These are phyloP conservation scores for Acrocephalus scirpaceus DNA, from an alignment of 2,797 vertebrate genomes.

Conservation along the genomic window DNA sequence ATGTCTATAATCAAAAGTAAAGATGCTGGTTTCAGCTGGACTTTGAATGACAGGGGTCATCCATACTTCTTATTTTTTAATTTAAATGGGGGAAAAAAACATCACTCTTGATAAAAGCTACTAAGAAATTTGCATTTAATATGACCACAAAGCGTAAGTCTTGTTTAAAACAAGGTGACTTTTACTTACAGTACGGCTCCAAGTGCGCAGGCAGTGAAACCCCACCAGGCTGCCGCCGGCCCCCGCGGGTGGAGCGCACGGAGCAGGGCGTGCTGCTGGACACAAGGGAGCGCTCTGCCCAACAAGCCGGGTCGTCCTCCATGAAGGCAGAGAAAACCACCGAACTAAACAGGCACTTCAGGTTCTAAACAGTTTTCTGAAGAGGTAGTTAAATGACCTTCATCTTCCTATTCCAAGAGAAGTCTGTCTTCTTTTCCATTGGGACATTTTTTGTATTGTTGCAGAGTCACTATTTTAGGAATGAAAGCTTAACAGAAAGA, in stretches of 20 bases:
- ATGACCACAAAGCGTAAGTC: neutral
- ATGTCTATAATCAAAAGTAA: neutral
- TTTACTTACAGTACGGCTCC: rapidly evolving
- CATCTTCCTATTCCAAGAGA: neutral
- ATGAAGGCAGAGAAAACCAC: neutral
- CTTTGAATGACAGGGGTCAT: neutral
- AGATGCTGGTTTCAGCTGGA: neutral
- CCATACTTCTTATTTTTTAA: neutral
- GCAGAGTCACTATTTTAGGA: neutral
- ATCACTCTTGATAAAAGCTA: neutral
- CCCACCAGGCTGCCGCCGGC: rapidly evolving
- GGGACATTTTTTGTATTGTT: neutral
- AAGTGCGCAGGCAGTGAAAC: too few species aligned
- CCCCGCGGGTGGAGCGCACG: rapidly evolving
- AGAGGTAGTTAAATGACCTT: neutral
- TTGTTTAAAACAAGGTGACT: neutral
- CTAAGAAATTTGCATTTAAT: neutral
- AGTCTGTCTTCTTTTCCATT: neutral
- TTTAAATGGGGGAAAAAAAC: neutral
- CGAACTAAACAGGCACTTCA: neutral
- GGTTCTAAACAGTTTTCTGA: neutral
- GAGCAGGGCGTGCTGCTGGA: neutral
- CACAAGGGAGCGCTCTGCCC: constrained; percentile 32
- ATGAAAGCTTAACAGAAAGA: neutral
- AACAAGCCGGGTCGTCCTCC: neutral